A percentile compares a stretch with the other conserved stretches of the same genome.
Conservation (phyloP, 2,797 vertebrate species). For the Callimico goeldii region DNA sequence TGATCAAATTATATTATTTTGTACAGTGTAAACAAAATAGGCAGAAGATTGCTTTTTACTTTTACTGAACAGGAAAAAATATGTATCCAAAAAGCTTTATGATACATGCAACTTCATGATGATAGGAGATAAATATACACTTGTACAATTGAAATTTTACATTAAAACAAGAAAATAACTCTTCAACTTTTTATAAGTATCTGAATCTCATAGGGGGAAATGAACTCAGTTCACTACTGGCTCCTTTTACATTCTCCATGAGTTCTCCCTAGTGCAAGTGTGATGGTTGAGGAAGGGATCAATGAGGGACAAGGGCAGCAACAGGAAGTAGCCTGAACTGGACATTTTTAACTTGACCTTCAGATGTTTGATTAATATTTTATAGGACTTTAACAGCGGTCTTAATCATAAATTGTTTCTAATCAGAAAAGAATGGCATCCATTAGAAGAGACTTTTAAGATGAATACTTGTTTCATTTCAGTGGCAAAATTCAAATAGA, state of each 20-base stretch:
- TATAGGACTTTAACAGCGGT: neutral
- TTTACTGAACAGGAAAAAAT: neutral
- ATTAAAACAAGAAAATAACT: neutral
- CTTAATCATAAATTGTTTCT: neutral
- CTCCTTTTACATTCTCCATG: neutral
- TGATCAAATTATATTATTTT: neutral
- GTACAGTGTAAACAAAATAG: neutral
- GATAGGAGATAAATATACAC: neutral
- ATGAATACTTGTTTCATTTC: neutral
- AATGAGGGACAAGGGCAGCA: rapidly evolving
- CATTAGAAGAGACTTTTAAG: neutral
- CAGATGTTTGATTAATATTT: neutral
- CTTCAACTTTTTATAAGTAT: neutral
- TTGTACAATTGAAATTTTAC: neutral
- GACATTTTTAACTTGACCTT: neutral
- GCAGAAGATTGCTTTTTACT: neutral
- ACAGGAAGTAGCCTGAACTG: rapidly evolving
- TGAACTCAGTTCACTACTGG: neutral
- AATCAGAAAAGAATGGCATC: neutral
- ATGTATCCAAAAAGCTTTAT: neutral
- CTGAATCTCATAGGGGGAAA: neutral
- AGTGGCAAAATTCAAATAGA: neutral
- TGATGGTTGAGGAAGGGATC: neutral
- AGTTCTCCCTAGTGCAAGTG: neutral
- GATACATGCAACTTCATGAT: neutral